A percentile compares a stretch with the other conserved stretches of the same genome.
These are phyloP conservation scores for Acleris laterana DNA, from an alignment of 2,888 invertebrate genomes.

Conservation along the genomic window DNA sequence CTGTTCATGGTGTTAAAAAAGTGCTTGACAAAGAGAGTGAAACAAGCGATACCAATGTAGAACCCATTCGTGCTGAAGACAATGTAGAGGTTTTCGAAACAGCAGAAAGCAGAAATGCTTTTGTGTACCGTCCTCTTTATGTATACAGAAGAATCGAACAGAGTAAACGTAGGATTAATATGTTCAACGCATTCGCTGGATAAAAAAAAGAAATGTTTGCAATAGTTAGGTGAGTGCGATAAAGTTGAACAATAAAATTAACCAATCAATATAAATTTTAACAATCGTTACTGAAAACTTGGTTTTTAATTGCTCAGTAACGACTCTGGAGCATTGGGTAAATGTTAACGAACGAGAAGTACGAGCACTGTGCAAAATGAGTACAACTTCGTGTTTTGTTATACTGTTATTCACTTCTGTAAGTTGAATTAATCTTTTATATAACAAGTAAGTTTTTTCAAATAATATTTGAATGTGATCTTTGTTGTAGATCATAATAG, in stretches of 20 bases:
- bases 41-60: not conserved
- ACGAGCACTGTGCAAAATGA: conserved; percentile 19
- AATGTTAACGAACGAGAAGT: conserved; percentile 8
- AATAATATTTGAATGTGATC: not conserved
- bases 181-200: conserved; percentile 76
- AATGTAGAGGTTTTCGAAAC: conserved; percentile 51
- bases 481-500: conserved; percentile 48
- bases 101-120: conserved; percentile 59
- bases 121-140: conserved; percentile 70
- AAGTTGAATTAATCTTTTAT: conserved; percentile 6
- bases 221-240: conserved; percentile 22
- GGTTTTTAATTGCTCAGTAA: not conserved
- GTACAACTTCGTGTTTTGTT: conserved; percentile 12
- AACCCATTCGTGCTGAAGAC: conserved; percentile 4
- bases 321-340: conserved; percentile 11
- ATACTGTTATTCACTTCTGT: conserved; percentile 11
- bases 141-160: conserved; percentile 73
- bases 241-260: conserved; percentile 7
- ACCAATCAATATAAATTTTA: conserved; percentile 26
- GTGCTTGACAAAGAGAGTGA: conserved; percentile 1
- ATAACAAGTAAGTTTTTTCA: not conserved
- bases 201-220: conserved; percentile 44
- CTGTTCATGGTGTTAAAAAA: not conserved
- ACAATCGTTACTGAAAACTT: not conserved
- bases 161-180: conserved; percentile 69